These are phyloP conservation scores for Holotrichia oblita DNA, from an alignment of 1,140 invertebrate species.

Conservation along the genomic window DNA sequence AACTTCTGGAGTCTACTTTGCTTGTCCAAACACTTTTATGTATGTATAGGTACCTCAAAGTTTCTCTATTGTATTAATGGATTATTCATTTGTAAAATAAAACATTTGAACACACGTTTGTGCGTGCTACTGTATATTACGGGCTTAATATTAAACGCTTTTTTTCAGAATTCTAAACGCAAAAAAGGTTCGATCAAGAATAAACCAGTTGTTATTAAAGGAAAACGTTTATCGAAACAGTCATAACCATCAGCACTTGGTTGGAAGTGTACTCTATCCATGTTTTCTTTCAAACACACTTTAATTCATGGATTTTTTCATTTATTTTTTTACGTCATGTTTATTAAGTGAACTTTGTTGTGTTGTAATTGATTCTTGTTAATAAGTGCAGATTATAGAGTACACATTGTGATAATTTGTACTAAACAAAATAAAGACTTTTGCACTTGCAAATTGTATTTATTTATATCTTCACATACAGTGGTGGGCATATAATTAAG, in stretches of 20 bases:
- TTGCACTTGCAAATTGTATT: constrained; percentile 29
- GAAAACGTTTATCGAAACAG: constrained; percentile 65
- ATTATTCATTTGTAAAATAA: no score
- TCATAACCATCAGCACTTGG: constrained; percentile 39
- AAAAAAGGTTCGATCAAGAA: constrained; percentile 90
- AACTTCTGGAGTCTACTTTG: no score
- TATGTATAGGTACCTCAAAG: no score
- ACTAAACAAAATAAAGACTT: constrained; percentile 39
- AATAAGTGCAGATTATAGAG: constrained; percentile 37
- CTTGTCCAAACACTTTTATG: no score
- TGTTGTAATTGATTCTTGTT: constrained; percentile 38
- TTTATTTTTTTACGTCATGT: neutral
- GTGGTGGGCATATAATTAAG: no score
- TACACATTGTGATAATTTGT: constrained; percentile 41
- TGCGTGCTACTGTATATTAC: no score
- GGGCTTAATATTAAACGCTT: constrained; percentile 47
- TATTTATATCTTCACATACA: neutral
- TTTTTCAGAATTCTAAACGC: constrained; percentile 80
- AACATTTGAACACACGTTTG: no score
- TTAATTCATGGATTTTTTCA: neutral
- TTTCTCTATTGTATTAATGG: no score
- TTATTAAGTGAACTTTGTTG: neutral
- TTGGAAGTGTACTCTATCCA: constrained; percentile 29
- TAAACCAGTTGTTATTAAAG: constrained; percentile 87
- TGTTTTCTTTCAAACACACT: neutral